phyloP scores from a whole-genome alignment of 2,113 vertebrate genomes.

The Sceloporus tristichus region DNA sequence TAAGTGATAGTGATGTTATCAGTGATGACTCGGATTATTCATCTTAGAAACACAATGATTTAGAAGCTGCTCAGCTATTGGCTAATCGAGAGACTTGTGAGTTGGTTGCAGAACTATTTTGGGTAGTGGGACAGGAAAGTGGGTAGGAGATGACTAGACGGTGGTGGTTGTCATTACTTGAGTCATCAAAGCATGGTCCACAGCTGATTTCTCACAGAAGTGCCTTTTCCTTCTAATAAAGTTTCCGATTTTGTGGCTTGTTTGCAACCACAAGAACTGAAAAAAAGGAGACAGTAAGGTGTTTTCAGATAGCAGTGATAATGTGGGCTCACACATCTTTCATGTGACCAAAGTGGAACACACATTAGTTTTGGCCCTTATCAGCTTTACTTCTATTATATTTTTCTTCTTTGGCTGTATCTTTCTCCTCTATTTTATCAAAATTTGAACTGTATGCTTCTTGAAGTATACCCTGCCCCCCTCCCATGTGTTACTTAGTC shows the following conservation, averaged over 20 bases:
- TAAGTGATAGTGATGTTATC: background rate
- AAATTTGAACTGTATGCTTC: background rate
- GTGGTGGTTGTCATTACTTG: background rate
- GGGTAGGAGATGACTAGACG: too few species aligned
- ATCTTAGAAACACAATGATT: background rate
- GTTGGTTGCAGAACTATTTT: accelerated
- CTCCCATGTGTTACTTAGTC: too few species aligned
- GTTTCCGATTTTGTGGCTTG: conserved; percentile 28
- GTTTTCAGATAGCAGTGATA: conserved; percentile 19
- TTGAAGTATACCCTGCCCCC: too few species aligned
- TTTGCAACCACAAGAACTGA: accelerated
- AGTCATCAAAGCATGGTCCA: background rate
- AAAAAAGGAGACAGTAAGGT: background rate
- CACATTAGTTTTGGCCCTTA: background rate
- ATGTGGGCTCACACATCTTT: background rate
- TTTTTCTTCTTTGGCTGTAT: background rate
- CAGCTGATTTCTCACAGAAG: background rate
- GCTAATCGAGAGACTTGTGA: background rate
- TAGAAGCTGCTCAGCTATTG: accelerated
- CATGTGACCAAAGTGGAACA: background rate
- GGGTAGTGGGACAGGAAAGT: accelerated
- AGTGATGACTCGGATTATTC: background rate
- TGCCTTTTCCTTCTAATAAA: accelerated
- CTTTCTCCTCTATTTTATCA: background rate
- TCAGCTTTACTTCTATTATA: background rate